Conservation (phyloP, 53 echinoderm and acorn worm genomes). For the Patiria pectinifera region DNA sequence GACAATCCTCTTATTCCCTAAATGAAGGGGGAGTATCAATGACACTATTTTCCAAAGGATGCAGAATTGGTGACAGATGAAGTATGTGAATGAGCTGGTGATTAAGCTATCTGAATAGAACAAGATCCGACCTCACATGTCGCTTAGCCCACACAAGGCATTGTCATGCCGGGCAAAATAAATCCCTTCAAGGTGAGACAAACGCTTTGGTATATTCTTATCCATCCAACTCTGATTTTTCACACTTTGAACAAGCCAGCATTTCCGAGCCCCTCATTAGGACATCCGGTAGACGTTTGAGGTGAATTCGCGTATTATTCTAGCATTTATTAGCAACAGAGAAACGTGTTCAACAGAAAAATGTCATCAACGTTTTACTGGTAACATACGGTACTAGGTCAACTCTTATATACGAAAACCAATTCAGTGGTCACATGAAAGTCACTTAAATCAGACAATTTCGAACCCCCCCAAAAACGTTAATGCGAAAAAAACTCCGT, state of each 20-base stretch:
- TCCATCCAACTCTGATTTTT: not conserved
- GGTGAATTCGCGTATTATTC: too few species aligned
- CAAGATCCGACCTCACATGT: conserved; percentile 44
- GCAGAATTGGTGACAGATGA: conserved; percentile 18
- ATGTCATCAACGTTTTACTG: too few species aligned
- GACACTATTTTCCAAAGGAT: not conserved
- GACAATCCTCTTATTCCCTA: not conserved
- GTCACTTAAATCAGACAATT: too few species aligned
- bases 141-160: not conserved
- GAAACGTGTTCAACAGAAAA: too few species aligned
- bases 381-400: too few species aligned
- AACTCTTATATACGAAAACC: too few species aligned
- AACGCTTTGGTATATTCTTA: conserved; percentile 7
- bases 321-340: too few species aligned
- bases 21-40: conserved; percentile 7
- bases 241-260: conserved; percentile 8
- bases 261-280: conserved; percentile 32
- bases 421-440: too few species aligned
- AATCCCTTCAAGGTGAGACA: conserved; percentile 24
- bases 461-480: too few species aligned
- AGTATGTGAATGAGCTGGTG: conserved; percentile 40
- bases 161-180: conserved; percentile 21
- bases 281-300: not conserved
- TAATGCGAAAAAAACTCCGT: not conserved
- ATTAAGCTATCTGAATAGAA: not conserved